Evolutionary conservation across 2,113 vertebrate genomes (phyloP).

Genomic region (Strix uralensis): DNA sequence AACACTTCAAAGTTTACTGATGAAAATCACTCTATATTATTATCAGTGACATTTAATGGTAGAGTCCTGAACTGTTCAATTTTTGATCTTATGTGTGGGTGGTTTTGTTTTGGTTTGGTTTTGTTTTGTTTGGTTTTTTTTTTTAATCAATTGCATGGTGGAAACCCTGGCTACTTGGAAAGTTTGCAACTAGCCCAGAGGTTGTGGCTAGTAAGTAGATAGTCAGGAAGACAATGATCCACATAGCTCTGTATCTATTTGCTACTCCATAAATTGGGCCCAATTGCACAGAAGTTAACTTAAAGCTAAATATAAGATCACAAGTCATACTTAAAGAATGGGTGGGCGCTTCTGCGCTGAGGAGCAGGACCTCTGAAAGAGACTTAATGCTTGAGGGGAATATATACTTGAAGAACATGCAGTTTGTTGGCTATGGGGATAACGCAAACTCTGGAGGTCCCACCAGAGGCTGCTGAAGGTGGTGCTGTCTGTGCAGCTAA

Average conservation of each 20-base stretch:
- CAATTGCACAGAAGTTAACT: background rate
- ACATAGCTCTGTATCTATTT: background rate
- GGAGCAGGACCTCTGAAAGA: background rate
- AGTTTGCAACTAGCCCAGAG: background rate
- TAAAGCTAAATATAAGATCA: background rate
- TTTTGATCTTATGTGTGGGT: background rate
- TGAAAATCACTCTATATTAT: background rate
- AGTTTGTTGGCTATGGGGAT: background rate
- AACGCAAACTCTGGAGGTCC: too few species aligned
- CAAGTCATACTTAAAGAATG: background rate
- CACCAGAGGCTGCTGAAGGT: background rate
- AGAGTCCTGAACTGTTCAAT: background rate
- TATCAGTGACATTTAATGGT: background rate
- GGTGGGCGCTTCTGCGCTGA: fast-evolving
- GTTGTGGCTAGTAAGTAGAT: background rate
- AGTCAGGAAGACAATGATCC: background rate
- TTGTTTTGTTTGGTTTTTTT: background rate
- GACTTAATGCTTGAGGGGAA: background rate
- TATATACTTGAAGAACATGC: background rate
- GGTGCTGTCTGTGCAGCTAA: background rate
- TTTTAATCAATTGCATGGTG: background rate
- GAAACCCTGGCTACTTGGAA: background rate
- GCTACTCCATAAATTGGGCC: background rate
- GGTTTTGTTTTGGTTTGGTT: background rate
- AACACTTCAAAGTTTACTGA: background rate